Conservation (phyloP, 2,113 vertebrate species). For the Mobula hypostoma region DNA sequence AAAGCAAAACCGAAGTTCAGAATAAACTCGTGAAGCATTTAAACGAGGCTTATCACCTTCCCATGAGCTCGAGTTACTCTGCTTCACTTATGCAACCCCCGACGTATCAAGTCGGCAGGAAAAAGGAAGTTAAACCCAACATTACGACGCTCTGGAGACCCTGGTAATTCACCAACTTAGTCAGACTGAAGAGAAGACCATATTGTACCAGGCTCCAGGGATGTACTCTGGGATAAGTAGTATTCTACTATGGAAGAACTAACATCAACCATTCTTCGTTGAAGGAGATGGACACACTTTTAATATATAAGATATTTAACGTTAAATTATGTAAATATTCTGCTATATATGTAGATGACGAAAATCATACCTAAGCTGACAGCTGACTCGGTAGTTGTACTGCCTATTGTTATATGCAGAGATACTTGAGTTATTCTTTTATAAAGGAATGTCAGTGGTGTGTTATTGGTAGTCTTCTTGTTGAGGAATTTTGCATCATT, state of each 20-base stretch:
- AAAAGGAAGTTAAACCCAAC: conserved; percentile 38
- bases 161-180: conserved; percentile 45
- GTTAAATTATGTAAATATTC: neutral
- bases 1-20: conserved; percentile 47
- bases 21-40: conserved; percentile 54
- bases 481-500: conserved; percentile 22
- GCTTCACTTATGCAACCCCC: neutral
- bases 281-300: neutral
- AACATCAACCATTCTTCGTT: neutral
- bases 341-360: conserved; percentile 18
- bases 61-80: conserved; percentile 11
- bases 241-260: conserved; percentile 30
- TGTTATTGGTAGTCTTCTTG: conserved; percentile 28
- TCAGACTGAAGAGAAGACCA: neutral
- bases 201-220: neutral
- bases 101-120: conserved; percentile 28
- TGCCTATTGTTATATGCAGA: neutral
- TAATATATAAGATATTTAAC: conserved; percentile 19
- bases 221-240: neutral
- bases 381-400: neutral
- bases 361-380: conserved; percentile 22
- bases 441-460: conserved; percentile 33
- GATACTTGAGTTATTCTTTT: neutral
- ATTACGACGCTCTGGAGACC: conserved; percentile 51
- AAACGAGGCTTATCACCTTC: conserved; percentile 44